These are phyloP conservation scores for Tapirus terrestris DNA, from an alignment of 2,113 vertebrate genomes.

Conservation along the genomic window DNA sequence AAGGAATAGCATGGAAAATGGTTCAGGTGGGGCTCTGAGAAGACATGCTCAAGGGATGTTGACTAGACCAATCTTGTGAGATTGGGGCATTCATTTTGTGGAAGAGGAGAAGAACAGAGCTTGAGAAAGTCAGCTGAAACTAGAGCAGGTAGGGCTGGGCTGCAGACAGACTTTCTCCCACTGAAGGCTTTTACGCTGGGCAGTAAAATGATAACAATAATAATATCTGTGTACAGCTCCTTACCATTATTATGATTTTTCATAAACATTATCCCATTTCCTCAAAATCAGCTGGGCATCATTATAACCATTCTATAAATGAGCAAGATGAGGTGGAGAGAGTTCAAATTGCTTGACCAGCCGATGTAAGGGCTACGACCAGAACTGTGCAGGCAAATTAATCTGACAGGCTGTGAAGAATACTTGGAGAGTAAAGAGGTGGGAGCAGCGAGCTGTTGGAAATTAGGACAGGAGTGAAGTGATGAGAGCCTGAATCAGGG, in stretches of 20 bases:
- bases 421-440: neutral
- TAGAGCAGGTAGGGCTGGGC: neutral
- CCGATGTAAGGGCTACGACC: neutral
- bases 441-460: neutral
- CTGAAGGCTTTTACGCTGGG: neutral
- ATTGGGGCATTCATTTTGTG: neutral
- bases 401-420: neutral
- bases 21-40: neutral
- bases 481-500: neutral
- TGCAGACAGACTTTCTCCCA: neutral
- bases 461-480: neutral
- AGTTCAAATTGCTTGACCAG: neutral
- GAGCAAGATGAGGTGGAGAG: neutral
- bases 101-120: neutral
- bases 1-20: neutral
- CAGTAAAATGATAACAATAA: neutral
- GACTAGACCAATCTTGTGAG: neutral
- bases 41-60: neutral
- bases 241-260: neutral
- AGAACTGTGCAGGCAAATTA: neutral
- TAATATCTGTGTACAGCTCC: neutral
- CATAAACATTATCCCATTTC: slow-evolving; percentile 23
- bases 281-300: neutral
- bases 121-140: neutral
- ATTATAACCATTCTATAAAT: neutral